Percentiles rank a stretch among this genome's conserved stretches.
Evolutionary conservation across 2,113 vertebrate genomes (phyloP).

Genomic region (Cryptotis parvus): DNA sequence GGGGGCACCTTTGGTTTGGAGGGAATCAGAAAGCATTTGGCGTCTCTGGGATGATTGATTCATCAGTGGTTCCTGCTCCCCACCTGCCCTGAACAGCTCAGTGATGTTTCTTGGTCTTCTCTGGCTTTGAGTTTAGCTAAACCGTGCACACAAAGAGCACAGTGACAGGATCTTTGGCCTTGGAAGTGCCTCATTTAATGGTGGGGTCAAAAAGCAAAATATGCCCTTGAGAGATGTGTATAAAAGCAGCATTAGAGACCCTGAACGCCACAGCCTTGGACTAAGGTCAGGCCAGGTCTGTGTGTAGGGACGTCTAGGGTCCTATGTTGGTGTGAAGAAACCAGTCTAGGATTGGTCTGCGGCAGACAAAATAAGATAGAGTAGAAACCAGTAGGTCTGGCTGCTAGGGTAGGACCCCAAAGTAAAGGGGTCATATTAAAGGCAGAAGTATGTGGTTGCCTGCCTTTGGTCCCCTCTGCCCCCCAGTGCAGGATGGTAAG

Average conservation of each 20-base stretch:
- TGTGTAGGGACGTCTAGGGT: neutral
- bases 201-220: neutral
- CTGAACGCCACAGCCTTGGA: neutral
- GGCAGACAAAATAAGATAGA: neutral
- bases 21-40: neutral
- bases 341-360: neutral
- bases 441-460: neutral
- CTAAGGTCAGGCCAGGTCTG: neutral
- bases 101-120: slow-evolving; percentile 11
- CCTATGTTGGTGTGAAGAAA: neutral
- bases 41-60: neutral
- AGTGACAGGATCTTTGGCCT: neutral
- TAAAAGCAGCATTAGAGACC: neutral
- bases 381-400: neutral
- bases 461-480: neutral
- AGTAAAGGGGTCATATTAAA: neutral
- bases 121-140: slow-evolving; percentile 35
- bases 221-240: neutral
- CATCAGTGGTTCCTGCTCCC: slow-evolving; percentile 13
- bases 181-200: neutral
- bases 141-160: neutral
- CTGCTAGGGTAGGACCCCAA: neutral
- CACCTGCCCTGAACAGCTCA: slow-evolving; percentile 11
- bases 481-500: neutral
- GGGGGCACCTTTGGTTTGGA: neutral